Percentiles rank a stretch among this genome's conserved stretches.
Conservation (phyloP, 2,888 invertebrate genomes). For the Chalcosyrphus nemorum region DNA sequence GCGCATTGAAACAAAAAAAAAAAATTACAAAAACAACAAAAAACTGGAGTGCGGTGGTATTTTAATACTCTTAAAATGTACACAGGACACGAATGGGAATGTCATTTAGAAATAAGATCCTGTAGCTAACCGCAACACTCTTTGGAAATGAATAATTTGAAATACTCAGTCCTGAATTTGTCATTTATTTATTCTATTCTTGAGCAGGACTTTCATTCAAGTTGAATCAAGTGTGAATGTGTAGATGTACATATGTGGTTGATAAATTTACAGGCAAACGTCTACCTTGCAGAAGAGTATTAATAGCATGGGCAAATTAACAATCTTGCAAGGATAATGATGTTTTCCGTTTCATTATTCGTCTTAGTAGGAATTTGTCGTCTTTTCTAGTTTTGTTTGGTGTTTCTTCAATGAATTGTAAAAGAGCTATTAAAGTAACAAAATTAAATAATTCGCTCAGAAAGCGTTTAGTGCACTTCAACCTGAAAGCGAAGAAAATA, state of each 20-base stretch:
- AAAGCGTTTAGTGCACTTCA: no score
- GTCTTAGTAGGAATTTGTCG: no score
- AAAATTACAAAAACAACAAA: no score
- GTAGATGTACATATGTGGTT: not conserved
- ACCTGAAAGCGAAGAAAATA: no score
- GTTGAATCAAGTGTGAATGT: constrained; percentile 48
- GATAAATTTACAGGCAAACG: not conserved
- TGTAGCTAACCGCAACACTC: constrained; percentile 49
- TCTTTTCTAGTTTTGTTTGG: no score
- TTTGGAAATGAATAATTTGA: constrained; percentile 48
- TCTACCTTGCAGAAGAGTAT: no score
- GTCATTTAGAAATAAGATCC: constrained; percentile 43
- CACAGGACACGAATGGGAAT: not conserved
- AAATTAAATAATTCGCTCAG: no score
- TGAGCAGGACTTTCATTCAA: constrained; percentile 15
- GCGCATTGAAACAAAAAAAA: constrained; percentile 13
- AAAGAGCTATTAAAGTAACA: no score
- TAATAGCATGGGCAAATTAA: no score
- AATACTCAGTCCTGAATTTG: not conserved
- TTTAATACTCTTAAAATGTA: constrained; percentile 62
- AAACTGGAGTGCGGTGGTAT: constrained; percentile 1
- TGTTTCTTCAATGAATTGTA: no score
- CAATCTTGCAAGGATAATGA: no score
- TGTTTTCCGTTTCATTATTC: no score
- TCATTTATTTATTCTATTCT: not conserved